Percentiles rank a stretch among this genome's conserved stretches.
These are phyloP conservation scores for Eupithecia dodoneata DNA, from an alignment of 2,888 invertebrate species.

Conservation along the genomic window DNA sequence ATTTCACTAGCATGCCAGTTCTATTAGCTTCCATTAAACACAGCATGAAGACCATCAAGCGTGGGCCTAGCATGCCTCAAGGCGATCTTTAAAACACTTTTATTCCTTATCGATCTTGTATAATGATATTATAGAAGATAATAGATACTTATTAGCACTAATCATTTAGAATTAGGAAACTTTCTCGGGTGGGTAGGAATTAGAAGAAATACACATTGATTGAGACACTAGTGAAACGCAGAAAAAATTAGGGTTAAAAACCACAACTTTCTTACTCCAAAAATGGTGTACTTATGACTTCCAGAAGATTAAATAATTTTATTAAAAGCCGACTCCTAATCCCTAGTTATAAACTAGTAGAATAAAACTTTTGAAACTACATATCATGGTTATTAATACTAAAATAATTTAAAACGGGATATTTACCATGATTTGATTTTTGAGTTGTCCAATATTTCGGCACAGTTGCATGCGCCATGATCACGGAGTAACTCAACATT, in stretches of 20 bases:
- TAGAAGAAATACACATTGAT: conserved; percentile 6
- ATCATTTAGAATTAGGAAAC: conserved; percentile 29
- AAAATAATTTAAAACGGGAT: no score
- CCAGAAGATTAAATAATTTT: background rate
- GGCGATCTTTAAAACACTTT: conserved; percentile 40
- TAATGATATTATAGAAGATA: conserved; percentile 34
- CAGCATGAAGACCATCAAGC: conserved; percentile 20
- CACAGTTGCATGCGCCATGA: no score
- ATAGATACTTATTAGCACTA: conserved; percentile 30
- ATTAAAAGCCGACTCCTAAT: no score
- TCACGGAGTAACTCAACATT: no score
- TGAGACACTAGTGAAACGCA: conserved; percentile 6
- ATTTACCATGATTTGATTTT: no score
- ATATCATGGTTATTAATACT: no score
- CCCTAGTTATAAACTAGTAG: no score
- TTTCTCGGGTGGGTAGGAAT: conserved; percentile 25
- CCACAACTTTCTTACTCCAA: background rate
- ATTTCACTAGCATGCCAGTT: conserved; percentile 5
- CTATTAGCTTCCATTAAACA: conserved; percentile 10
- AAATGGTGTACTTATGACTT: no score
- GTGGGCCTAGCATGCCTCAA: conserved; percentile 37
- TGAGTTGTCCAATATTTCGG: no score
- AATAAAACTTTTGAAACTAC: no score
- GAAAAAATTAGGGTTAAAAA: background rate
- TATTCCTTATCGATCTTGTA: conserved; percentile 37